Percentiles rank a stretch among this genome's conserved stretches.
phyloP scores from a whole-genome alignment of 2,888 invertebrate genomes.

The Drosophila nigritarsus region DNA sequence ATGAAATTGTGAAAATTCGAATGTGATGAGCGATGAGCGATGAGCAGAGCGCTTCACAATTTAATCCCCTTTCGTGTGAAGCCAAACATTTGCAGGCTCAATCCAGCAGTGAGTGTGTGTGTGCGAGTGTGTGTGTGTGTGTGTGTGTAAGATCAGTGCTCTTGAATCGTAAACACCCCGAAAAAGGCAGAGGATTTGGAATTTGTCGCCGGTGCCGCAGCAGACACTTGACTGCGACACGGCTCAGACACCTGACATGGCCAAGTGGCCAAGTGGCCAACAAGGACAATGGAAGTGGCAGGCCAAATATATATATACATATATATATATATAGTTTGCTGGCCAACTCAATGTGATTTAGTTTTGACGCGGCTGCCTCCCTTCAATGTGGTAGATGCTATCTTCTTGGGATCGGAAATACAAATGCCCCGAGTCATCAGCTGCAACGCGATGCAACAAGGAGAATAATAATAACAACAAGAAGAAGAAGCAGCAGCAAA shows the following conservation, averaged over 20 bases:
- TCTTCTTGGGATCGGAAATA: constrained; percentile 63
- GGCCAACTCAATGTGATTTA: constrained; percentile 62
- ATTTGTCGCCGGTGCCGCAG: constrained; percentile 50
- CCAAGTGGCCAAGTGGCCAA: constrained; percentile 27
- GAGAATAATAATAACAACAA: background rate
- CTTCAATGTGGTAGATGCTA: constrained; percentile 47
- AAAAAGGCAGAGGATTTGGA: constrained; percentile 39
- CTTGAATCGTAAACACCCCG: constrained; percentile 50
- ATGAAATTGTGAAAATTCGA: constrained; percentile 64
- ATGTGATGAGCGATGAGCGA: constrained; percentile 40
- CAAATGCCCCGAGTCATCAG: constrained; percentile 72
- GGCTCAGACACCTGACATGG: constrained; percentile 58
- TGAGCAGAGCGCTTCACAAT: constrained; percentile 56
- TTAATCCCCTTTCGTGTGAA: constrained; percentile 74
- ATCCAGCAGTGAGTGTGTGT: background rate
- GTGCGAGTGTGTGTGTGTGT: background rate
- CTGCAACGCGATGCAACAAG: constrained; percentile 44
- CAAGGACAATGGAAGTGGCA: constrained; percentile 8
- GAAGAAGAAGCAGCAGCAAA: background rate
- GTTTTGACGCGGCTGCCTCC: constrained; percentile 54
- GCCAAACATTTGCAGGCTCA: constrained; percentile 68
- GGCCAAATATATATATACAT: background rate
- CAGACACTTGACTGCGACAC: constrained; percentile 56
- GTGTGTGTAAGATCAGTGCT: constrained; percentile 34
- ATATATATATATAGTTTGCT: background rate